A percentile compares a stretch with the other conserved stretches of the same genome.
Evolutionary conservation across 2,113 vertebrate species (phyloP).

Genomic region (Cairina moschata): DNA sequence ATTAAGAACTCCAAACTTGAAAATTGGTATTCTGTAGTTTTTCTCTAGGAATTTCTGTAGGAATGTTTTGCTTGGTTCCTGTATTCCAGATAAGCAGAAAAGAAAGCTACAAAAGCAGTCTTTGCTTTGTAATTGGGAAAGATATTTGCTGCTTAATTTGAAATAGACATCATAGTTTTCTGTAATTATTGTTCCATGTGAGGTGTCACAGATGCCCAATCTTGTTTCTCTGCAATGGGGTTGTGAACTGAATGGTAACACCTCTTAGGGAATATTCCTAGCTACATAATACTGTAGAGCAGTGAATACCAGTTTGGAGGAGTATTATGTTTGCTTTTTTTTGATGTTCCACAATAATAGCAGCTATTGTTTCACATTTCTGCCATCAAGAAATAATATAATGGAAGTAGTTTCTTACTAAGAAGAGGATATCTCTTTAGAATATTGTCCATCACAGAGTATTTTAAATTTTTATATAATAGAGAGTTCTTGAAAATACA

Average conservation of each 20-base stretch:
- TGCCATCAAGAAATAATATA: not conserved
- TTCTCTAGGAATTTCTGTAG: too few relatives aligned
- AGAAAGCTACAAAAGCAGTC: not conserved
- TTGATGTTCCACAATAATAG: not conserved
- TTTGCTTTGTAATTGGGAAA: not conserved
- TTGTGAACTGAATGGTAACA: not conserved
- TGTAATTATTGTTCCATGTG: not conserved
- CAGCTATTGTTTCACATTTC: not conserved
- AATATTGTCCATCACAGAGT: not conserved
- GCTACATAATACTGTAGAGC: not conserved
- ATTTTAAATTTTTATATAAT: not conserved
- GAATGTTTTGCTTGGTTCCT: not conserved
- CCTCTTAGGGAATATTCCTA: not conserved
- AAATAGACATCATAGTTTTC: not conserved
- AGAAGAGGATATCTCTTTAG: not conserved
- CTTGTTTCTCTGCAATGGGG: not conserved
- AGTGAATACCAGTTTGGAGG: not conserved
- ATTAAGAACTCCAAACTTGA: not conserved
- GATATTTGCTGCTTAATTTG: not conserved
- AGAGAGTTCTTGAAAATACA: not conserved
- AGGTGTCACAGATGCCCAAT: not conserved
- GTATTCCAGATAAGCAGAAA: not conserved
- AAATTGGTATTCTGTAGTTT: not conserved
- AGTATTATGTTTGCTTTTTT: not conserved
- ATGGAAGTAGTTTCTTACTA: not conserved